These are phyloP conservation scores for Ochropleura plecta DNA, from an alignment of 2,888 invertebrate species.

Conservation along the genomic window DNA sequence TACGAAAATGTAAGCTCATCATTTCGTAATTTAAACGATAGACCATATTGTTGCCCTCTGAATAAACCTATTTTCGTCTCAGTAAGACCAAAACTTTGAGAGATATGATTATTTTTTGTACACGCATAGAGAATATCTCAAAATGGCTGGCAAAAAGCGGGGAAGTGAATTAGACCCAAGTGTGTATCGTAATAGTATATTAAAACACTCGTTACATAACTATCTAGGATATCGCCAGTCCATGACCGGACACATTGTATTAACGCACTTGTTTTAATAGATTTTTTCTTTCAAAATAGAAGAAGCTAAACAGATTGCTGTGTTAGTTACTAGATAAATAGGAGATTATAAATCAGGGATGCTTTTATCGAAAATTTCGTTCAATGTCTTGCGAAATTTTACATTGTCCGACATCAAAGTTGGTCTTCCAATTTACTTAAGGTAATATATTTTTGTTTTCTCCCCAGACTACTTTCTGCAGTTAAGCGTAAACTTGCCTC, in stretches of 20 bases:
- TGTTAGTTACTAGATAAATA: background rate
- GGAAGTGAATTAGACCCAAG: too few species aligned
- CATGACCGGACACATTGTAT: background rate
- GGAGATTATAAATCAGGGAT: slow-evolving; percentile 36
- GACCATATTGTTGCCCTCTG: too few species aligned
- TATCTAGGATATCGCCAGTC: too few species aligned
- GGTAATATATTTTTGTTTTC: slow-evolving; percentile 75
- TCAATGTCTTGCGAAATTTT: slow-evolving; percentile 56
- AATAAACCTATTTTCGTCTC: too few species aligned
- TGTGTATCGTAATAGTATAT: too few species aligned
- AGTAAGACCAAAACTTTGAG: too few species aligned
- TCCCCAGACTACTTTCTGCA: slow-evolving; percentile 69
- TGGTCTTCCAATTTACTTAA: slow-evolving; percentile 56
- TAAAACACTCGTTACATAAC: too few species aligned
- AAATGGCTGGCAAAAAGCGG: too few species aligned
- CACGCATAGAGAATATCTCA: too few species aligned
- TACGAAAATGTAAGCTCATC: too few species aligned
- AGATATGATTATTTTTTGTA: too few species aligned
- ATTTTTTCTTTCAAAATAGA: slow-evolving; percentile 17
- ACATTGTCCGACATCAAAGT: slow-evolving; percentile 53
- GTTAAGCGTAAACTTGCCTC: slow-evolving; percentile 79
- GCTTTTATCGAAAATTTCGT: slow-evolving; percentile 35
- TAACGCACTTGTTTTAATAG: slow-evolving; percentile 17
- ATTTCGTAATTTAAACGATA: too few species aligned
- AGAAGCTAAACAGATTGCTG: background rate